A percentile compares a stretch with the other conserved stretches of the same genome.
These are phyloP conservation scores for Drosophila lacicola DNA, from an alignment of 2,888 invertebrate species.

Conservation along the genomic window DNA sequence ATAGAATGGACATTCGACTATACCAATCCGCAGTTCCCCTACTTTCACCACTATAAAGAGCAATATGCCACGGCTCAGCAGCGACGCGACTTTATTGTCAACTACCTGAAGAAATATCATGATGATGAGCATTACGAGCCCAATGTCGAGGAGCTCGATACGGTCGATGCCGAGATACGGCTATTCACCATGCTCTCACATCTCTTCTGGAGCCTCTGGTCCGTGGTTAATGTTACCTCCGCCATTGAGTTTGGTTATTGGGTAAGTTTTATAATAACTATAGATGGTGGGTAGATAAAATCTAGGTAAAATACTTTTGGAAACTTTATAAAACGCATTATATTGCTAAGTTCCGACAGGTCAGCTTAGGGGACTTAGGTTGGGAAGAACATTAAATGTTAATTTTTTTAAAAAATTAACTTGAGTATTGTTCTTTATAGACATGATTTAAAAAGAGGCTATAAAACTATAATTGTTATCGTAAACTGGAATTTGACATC, in stretches of 20 bases:
- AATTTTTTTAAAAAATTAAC: too few relatives aligned
- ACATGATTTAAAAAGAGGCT: too few relatives aligned
- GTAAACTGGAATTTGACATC: too few relatives aligned
- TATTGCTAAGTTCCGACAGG: too few relatives aligned
- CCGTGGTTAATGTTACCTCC: slow-evolving; percentile 93
- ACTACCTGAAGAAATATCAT: slow-evolving; percentile 82
- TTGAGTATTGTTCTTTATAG: too few relatives aligned
- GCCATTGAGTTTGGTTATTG: slow-evolving; percentile 97
- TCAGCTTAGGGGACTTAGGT: too few relatives aligned
- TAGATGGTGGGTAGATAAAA: too few relatives aligned
- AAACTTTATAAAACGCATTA: too few relatives aligned
- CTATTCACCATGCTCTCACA: slow-evolving; percentile 95
- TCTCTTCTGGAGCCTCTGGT: slow-evolving; percentile 98
- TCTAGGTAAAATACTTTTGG: too few relatives aligned
- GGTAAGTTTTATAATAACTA: slow-evolving; percentile 87
- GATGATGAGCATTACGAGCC: slow-evolving; percentile 83
- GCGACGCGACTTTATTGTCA: slow-evolving; percentile 79
- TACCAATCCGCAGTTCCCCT: slow-evolving; percentile 91
- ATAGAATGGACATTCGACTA: slow-evolving; percentile 97
- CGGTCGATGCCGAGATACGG: slow-evolving; percentile 91
- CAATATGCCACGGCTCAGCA: slow-evolving; percentile 92
- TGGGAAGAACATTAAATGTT: too few relatives aligned
- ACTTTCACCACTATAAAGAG: slow-evolving; percentile 88
- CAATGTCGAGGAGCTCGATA: slow-evolving; percentile 87
- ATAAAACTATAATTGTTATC: too few relatives aligned